Base-by-base conservation (phyloP, 2,797 vertebrate species). In the Acomys russatus region DNA sequence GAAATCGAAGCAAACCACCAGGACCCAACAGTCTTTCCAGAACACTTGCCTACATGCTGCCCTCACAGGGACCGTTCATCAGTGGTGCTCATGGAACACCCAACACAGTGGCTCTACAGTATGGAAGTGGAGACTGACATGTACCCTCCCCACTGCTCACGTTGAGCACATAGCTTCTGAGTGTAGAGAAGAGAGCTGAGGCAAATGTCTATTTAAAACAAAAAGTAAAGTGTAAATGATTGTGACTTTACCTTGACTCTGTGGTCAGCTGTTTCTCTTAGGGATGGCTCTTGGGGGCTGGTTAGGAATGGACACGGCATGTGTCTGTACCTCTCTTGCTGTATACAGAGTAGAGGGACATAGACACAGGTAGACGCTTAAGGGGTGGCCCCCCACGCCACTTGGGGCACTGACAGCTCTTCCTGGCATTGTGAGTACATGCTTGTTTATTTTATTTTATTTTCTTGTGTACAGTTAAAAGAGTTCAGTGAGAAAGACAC, bases 321-420 rank as follows among this genome's bases (percentile, higher is more conserved):
- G 9, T 0, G 35, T 51, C 9, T 83, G 83, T 1, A 14, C 15
- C 7, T 71, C 64, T 38, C 33, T 17, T 56, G 56, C 49, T 8
- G 1, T 59, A 28, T 30, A 44, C 30, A 3, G 20, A 54, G 80
- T 61, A 18, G 44, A 33, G 51, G 35, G 12, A 95, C 97, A 97
- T 98, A 97, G 97, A 98, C 97, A 96, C 95, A 98, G 96, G 97
- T 96, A 97, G 98, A 96, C 98, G 96, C 2, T 4, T 1, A 64
- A 97, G 94, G 95, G 98, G 97, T 98, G 98, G 98, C 98, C 98
- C 98, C 98, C 98, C 99, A 98, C 98, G 98, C 97, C 98, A 97
- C 98, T 98, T 99, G 99, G 99, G 98, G 98, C 98, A 71, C 80
- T 93, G 49, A 97, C 96, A 51, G 30, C 4, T 15, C 33, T 98